phyloP scores from a whole-genome alignment of 2,888 invertebrate species.

The Trachelus iudaicus region DNA sequence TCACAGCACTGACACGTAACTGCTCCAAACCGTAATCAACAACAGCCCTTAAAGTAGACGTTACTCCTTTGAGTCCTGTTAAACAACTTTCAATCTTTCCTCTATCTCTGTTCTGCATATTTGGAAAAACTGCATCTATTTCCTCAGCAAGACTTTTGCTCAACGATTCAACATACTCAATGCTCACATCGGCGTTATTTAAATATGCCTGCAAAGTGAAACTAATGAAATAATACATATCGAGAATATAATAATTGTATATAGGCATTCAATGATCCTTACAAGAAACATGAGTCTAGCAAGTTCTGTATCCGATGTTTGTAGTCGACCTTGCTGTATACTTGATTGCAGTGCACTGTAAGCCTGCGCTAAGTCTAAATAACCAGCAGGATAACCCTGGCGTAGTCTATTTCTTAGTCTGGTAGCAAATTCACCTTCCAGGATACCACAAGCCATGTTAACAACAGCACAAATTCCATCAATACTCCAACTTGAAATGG shows the following conservation, averaged over 20 bases:
- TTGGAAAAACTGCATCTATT: slow-evolving; percentile 74
- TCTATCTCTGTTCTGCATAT: slow-evolving; percentile 72
- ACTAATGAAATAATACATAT: neutral
- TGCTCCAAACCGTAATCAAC: slow-evolving; percentile 86
- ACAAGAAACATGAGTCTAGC: slow-evolving; percentile 83
- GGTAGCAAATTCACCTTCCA: slow-evolving; percentile 86
- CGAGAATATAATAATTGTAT: slow-evolving; percentile 11
- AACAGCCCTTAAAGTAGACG: slow-evolving; percentile 72
- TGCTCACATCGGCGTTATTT: slow-evolving; percentile 92
- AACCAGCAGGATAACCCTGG: slow-evolving; percentile 83
- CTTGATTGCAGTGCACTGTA: slow-evolving; percentile 85
- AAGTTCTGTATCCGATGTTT: slow-evolving; percentile 83
- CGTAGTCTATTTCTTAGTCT: slow-evolving; percentile 80
- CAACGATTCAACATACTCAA: slow-evolving; percentile 89
- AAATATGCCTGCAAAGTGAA: slow-evolving; percentile 75
- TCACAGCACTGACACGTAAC: slow-evolving; percentile 81
- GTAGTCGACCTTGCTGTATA: slow-evolving; percentile 82
- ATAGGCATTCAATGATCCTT: slow-evolving; percentile 39
- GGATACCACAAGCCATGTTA: slow-evolving; percentile 88
- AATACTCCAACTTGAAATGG: slow-evolving; percentile 89
- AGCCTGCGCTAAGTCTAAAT: slow-evolving; percentile 82
- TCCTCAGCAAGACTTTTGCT: slow-evolving; percentile 80
- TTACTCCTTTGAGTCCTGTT: slow-evolving; percentile 70
- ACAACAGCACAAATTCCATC: slow-evolving; percentile 97
- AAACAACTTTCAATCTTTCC: slow-evolving; percentile 81